Evolutionary conservation across 2,113 vertebrate species (phyloP), one percentile per base, ranked within the genome.

Genomic region (Caracal caracal): DNA sequence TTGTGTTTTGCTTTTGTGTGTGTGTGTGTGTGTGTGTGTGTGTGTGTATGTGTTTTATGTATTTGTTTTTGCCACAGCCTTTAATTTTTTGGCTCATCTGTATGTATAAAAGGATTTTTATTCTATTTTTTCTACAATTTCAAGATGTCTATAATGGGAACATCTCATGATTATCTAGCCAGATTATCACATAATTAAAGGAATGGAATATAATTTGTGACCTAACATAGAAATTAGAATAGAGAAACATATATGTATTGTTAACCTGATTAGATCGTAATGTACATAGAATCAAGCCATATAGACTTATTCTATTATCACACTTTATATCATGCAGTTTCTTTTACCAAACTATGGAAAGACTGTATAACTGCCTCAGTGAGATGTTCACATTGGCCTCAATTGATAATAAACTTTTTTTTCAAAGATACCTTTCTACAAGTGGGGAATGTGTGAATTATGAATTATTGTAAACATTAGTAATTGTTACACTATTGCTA

Each of bases 261-360:
- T 65, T 80, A 93, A 73, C 24, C 56, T 22, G 20, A 71, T 90
- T 53, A 80, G 33, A 70, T 80, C 7, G 53, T 61, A 80, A 85
- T 51, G 47, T 33, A 37, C 10, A 95, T 3, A 65, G 51, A 79
- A 93, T 79, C 5, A 78, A 78, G 51, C 8, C 53, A 83, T 11
- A 10, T 71, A n/a, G 16, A 20, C 28, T 83, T 92, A 73, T 47
- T 43, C 73, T 93, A 76, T 68, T 88, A 49, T 51, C 56, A 35
- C 13, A 89, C 40, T 92, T 81, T 82, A 56, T 56, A 93, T 51
- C n/a, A 75, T 40, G 1, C 10, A 81, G 5, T 47, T 83, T 24
- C 35, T 65, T 75, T 91, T 33, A 88, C 51, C 56, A 97, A 88
- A 85, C 10, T 56, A 53, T 53, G 63, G 53, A 93, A 96, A 63